Base-by-base conservation (phyloP, 2,797 vertebrate species). In the Ptychadena robeensis region DNA sequence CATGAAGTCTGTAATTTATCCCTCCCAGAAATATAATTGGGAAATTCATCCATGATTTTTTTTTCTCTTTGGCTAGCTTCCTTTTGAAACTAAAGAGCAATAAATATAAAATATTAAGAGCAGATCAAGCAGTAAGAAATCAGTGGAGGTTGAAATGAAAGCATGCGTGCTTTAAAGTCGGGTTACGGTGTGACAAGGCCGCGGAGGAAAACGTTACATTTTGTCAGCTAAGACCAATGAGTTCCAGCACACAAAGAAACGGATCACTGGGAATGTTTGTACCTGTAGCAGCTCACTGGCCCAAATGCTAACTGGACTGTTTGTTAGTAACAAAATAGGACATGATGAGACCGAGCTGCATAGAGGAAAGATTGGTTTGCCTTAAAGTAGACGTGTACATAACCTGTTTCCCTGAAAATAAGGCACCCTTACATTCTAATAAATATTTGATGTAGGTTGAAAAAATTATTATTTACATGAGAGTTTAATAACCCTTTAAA, bases 1-100 rank as follows among this genome's bases (percentile, higher is more conserved):
- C 67, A 71, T 48, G 59, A 53, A 64, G 66, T 83, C 28, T 83
- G 66, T 83, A 61, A 83, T 83, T 83, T 83, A 78, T 79, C 65
- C 67, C 59, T 66, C 18, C 65, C 9, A 53, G 15, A 78, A 15
- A 83, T 11, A 57, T 78, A 78, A 73, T 79, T 72, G 68, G 37
- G 22, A 82, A 82, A 71, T 35, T 59, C 65, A 69, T 72, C 57
- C 69, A 32, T 66, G 25, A 22, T 57, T 28, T 74, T 72, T 80
- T 77, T 72, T 71, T 31, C 65, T 68, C 59, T 69, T 78, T 66
- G 25, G 15, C 25, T 38, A 18, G 28, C 48, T 44, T 63, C 57
- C 18, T 66, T 35, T 32, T 72, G 71, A 78, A 73, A 72, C 28
- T 48, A 72, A 66, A 66, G 57, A 71, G 53, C 57, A 71, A 82